A percentile compares a stretch with the other conserved stretches of the same genome.
Conservation (phyloP, 2,888 invertebrate species). For the Oscheius sp. region DNA sequence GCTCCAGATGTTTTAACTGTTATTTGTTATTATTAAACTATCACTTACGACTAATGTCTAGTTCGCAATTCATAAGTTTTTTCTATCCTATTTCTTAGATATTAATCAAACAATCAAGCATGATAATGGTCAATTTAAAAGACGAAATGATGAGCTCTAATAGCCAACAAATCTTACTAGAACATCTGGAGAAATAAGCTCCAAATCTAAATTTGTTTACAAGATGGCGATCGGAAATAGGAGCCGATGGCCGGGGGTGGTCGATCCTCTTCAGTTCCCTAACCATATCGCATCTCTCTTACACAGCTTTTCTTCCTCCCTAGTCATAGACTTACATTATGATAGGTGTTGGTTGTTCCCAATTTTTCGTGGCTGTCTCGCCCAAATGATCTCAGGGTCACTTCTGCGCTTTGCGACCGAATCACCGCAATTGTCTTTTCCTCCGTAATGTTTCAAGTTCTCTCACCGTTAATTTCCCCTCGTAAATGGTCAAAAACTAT, state of each 20-base stretch:
- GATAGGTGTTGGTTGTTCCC: constrained; percentile 13
- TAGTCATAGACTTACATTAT: not conserved
- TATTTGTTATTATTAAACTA: constrained; percentile 31
- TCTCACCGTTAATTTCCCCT: not conserved
- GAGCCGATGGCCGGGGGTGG: constrained; percentile 11
- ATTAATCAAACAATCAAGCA: no score
- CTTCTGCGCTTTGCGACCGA: constrained; percentile 18
- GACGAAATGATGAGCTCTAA: no score
- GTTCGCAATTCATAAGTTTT: constrained; percentile 18
- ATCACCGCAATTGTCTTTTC: constrained; percentile 28
- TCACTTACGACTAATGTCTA: constrained; percentile 7
- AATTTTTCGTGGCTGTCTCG: constrained; percentile 21
- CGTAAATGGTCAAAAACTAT: no score
- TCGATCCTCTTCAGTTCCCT: constrained; percentile 4
- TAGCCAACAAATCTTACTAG: no score
- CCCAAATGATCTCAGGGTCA: constrained; percentile 29
- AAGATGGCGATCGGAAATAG: constrained; percentile 14
- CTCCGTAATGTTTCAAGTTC: constrained; percentile 9
- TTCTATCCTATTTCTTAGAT: not conserved
- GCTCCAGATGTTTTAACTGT: constrained; percentile 21
- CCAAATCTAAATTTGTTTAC: constrained; percentile 15
- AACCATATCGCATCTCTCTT: constrained; percentile 20
- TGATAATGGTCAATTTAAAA: no score
- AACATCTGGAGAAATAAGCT: no score
- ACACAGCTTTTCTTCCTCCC: constrained; percentile 6